A percentile compares a stretch with the other conserved stretches of the same genome.
Conservation (phyloP, 92 coral and sea anemone genomes). For the Pocillopora grandis region DNA sequence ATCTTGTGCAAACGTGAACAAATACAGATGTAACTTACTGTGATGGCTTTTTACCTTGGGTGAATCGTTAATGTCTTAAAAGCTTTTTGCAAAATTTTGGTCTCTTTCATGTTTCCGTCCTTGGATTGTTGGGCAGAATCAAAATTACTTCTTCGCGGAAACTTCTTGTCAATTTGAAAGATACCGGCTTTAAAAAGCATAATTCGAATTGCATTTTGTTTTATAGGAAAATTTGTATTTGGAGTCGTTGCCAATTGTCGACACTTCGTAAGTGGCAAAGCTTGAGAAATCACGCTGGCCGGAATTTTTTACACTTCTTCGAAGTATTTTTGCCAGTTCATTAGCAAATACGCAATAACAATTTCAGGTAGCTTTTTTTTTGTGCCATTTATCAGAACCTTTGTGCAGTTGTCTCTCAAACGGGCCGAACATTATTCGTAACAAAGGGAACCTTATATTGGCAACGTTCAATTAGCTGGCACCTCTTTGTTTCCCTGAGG, state of each 20-base stretch:
- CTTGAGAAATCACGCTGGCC: not conserved
- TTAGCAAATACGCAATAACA: conserved; percentile 38
- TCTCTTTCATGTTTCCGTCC: conserved; percentile 3
- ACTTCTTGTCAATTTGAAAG: conserved; percentile 5
- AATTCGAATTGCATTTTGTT: not conserved
- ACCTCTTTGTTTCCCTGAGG: conserved; percentile 63
- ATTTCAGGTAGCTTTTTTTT: conserved; percentile 33
- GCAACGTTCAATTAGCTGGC: conserved; percentile 70
- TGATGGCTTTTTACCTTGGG: conserved; percentile 22
- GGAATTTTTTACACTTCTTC: not conserved
- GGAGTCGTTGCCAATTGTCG: not conserved
- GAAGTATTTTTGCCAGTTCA: conserved; percentile 4
- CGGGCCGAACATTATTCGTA: conserved; percentile 49
- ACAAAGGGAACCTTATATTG: conserved; percentile 64
- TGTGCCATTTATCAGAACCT: conserved; percentile 20
- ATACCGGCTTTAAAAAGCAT: not conserved
- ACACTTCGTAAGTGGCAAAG: not conserved
- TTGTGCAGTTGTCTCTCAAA: conserved; percentile 44
- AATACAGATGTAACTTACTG: conserved; percentile 27
- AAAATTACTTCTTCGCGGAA: conserved; percentile 19
- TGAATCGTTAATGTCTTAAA: conserved; percentile 19
- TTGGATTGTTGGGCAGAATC: not conserved
- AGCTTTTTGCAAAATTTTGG: conserved; percentile 5
- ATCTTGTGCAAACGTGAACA: conserved; percentile 21
- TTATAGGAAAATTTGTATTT: not conserved